Evolutionary conservation across 2,113 vertebrate species (phyloP).

Genomic region (Lonchura striata): DNA sequence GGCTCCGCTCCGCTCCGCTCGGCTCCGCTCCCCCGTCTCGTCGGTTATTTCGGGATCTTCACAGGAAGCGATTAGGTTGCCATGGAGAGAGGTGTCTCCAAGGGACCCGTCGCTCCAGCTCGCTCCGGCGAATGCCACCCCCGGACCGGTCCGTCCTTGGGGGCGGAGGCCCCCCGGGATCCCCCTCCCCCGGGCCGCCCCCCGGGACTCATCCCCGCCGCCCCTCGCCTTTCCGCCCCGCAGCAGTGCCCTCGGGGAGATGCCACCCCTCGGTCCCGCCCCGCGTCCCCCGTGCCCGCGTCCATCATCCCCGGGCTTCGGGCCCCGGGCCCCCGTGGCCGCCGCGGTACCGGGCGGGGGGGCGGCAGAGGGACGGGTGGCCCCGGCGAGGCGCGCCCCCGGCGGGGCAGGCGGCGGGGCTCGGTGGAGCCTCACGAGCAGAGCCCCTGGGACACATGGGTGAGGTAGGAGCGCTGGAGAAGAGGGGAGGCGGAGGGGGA

Average conservation of each 20-base stretch:
- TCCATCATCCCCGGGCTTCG: background rate
- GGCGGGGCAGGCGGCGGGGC: background rate
- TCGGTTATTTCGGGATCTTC: slow-evolving; percentile 36
- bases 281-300: background rate
- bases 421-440: background rate
- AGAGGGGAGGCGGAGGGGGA: background rate
- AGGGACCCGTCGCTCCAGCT: slow-evolving; percentile 46
- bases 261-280: background rate
- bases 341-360: background rate
- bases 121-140: background rate
- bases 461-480: background rate
- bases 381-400: background rate
- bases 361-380: background rate
- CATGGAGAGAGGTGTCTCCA: slow-evolving; percentile 62
- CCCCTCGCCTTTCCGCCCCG: background rate
- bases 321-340: background rate
- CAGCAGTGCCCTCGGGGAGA: background rate
- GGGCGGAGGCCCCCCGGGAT: background rate
- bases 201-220: slow-evolving; percentile 27
- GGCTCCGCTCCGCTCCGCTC: background rate
- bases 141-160: background rate
- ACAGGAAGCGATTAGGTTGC: slow-evolving; percentile 57
- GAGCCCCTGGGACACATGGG: background rate
- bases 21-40: background rate
- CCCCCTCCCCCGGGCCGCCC: background rate